Base-by-base conservation (phyloP, 2,888 invertebrate genomes). In the Galerucella calmariensis region DNA sequence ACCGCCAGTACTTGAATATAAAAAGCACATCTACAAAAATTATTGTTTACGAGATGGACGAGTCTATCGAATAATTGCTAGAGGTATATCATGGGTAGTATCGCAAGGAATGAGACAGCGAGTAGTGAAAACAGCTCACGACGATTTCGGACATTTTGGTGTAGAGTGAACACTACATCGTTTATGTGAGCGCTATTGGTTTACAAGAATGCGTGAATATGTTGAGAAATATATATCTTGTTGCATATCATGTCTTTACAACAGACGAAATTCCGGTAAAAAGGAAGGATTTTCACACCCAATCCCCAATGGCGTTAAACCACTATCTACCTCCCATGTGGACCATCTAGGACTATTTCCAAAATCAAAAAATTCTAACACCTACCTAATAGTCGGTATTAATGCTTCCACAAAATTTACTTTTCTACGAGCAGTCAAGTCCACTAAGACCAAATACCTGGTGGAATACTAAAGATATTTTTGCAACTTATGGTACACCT, bases 171-270 rank as follows among this genome's bases (percentile, higher is more conserved):
- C 46, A 46, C 8, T 46, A 11, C 2, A 46, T 8, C 10, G 46
- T 10, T 46, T 46, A 11, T 46, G 46, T 11, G 46, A 46, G 4
- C 2, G 46, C 46, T 46, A 46, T 14, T 51, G 51, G 51, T 51
- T 51, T 4, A 9, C 51, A 1, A 11, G 5, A 51, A 51, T 51
- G 51, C 51, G 14, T 11, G 14, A 51, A 51, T 51, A 85, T 67
- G 83, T 87, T 0, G 82, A 83, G 69, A 82, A 85, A 67, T 87
- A 88, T 76, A 85, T 88, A 3, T 75, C 68, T 12, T 77, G 75
- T 65, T 77, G 75, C 66, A 70, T 77, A 56, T 70, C 63, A 8
- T 78, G 76, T 35, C 14, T 74, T 20, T 77, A 76, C 35, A 74
- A 73, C 16, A 77, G 74, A 62, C 41, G 65, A 24, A 70, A 46